Evolutionary conservation across 2,113 vertebrate species (phyloP).

Genomic region (Diglossa brunneiventris): DNA sequence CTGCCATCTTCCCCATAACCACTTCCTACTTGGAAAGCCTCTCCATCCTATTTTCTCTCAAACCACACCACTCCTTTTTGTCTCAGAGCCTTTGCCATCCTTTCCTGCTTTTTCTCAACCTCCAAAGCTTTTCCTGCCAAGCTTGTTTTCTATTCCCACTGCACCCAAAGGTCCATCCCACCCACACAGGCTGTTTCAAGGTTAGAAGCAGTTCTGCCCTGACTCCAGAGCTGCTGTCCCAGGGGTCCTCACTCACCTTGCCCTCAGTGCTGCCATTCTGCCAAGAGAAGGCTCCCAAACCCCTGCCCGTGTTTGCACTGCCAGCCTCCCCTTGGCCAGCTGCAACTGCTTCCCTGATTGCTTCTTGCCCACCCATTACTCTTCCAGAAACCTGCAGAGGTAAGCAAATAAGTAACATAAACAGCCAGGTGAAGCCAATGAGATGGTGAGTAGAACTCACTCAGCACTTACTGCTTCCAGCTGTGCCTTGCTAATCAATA

Average conservation of each 20-base stretch:
- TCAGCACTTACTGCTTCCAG: not conserved
- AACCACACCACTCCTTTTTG: not conserved
- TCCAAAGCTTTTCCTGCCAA: not conserved
- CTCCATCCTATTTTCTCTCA: not conserved
- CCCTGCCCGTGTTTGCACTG: not conserved
- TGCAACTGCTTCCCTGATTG: not conserved
- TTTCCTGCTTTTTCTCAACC: not conserved
- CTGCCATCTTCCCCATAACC: not conserved
- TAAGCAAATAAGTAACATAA: not conserved
- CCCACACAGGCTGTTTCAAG: not conserved
- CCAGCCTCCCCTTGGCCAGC: not conserved
- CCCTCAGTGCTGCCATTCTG: no score
- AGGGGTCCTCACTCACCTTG: not conserved
- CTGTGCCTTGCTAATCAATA: not conserved
- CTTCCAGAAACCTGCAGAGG: not conserved
- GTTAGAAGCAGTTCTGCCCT: not conserved
- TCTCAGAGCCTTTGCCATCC: not conserved
- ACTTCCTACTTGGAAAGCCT: not conserved
- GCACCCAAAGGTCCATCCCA: not conserved
- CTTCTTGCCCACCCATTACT: accelerated
- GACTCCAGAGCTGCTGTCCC: not conserved
- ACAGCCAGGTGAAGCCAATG: not conserved
- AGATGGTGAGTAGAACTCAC: not conserved
- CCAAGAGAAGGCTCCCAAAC: not conserved
- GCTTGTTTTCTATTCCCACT: not conserved